phyloP scores from a whole-genome alignment of 2,113 vertebrate genomes.

The Oryzias woworae region DNA sequence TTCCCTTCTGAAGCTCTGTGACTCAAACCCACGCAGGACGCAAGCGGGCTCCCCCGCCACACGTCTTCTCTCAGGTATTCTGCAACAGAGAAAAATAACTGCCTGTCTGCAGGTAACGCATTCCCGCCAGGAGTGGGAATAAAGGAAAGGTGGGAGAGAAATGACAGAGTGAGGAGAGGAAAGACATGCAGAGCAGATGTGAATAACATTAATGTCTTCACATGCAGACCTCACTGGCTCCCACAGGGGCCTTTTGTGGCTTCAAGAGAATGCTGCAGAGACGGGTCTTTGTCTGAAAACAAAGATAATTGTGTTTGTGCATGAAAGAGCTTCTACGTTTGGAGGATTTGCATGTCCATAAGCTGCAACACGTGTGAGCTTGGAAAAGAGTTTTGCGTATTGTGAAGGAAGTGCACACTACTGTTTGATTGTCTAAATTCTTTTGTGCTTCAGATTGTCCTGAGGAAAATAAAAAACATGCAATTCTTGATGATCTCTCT shows the following conservation, averaged over 20 bases:
- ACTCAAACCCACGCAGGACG: slow-evolving; percentile 54
- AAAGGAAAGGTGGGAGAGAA: slow-evolving; percentile 15
- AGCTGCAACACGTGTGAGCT: slow-evolving; percentile 25
- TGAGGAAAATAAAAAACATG: slow-evolving; percentile 1
- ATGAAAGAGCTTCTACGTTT: slow-evolving; percentile 22
- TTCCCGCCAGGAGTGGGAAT: slow-evolving; percentile 20
- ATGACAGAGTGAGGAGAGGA: slow-evolving; percentile 7
- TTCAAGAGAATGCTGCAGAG: slow-evolving; percentile 68
- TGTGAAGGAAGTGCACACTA: slow-evolving; percentile 17
- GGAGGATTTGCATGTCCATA: slow-evolving; percentile 6
- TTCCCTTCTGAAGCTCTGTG: slow-evolving; percentile 27
- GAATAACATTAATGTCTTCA: slow-evolving; percentile 53
- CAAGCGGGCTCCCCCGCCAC: slow-evolving; percentile 22
- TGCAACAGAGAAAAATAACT: slow-evolving; percentile 31
- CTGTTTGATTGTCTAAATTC: slow-evolving; percentile 24
- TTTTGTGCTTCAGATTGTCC: slow-evolving; percentile 36
- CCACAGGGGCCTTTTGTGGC: slow-evolving; percentile 68
- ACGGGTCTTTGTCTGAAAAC: slow-evolving; percentile 66
- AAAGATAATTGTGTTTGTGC: slow-evolving; percentile 63
- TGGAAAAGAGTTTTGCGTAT: slow-evolving; percentile 38
- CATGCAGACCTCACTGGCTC: slow-evolving; percentile 56
- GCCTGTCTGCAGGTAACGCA: slow-evolving; percentile 22
- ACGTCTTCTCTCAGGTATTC: slow-evolving; percentile 25
- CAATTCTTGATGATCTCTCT: slow-evolving; percentile 34
- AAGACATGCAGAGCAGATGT: slow-evolving; percentile 39